Evolutionary conservation across 2,888 invertebrate genomes (phyloP).

Genomic region (Omphaloscelis lunosa): DNA sequence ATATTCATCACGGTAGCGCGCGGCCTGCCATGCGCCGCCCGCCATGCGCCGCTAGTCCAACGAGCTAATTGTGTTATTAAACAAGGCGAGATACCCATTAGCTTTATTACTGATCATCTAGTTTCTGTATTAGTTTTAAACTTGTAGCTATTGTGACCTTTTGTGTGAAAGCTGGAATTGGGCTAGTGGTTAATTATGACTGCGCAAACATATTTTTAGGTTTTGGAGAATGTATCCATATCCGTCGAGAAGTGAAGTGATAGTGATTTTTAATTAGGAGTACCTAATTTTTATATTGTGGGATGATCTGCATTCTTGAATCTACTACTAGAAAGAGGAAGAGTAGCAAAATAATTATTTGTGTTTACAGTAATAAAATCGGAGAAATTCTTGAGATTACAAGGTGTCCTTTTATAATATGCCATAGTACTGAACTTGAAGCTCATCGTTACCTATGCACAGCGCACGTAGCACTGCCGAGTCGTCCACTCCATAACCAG

Average conservation of each 20-base stretch:
- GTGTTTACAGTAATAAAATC: background rate
- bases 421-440: background rate
- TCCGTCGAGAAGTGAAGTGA: too few relatives aligned
- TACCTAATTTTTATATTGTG: background rate
- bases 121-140: slow-evolving; percentile 62
- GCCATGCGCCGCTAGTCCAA: slow-evolving; percentile 12
- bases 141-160: slow-evolving; percentile 31
- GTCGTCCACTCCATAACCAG: background rate
- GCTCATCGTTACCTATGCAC: background rate
- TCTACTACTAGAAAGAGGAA: background rate
- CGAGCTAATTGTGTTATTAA: slow-evolving; percentile 70
- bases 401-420: background rate
- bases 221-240: background rate
- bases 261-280: too few relatives aligned
- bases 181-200: slow-evolving; percentile 13
- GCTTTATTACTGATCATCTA: slow-evolving; percentile 68
- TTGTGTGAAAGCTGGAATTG: slow-evolving; percentile 14
- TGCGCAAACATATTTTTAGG: background rate
- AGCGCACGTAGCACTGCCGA: background rate
- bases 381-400: background rate
- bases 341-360: background rate
- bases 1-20: slow-evolving; percentile 69
- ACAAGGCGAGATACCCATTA: slow-evolving; percentile 71
- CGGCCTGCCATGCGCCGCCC: slow-evolving; percentile 12
- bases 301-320: background rate